Conservation (phyloP, 2,888 invertebrate species). For the Mayetiola destructor region DNA sequence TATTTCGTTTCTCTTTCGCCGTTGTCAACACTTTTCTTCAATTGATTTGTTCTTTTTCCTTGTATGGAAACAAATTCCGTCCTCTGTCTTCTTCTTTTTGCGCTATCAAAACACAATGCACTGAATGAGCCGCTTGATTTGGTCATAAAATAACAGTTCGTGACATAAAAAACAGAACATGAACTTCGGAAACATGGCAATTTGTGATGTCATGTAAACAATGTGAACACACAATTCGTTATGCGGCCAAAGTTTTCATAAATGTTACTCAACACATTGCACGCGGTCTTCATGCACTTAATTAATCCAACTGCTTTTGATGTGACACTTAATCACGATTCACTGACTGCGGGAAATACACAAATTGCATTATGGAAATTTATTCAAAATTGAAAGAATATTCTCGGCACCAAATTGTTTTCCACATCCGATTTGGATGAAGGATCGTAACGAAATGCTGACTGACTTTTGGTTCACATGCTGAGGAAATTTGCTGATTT, state of each 20-base stretch:
- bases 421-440: too few species aligned
- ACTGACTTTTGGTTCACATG: too few species aligned
- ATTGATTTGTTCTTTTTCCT: not conserved
- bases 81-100: not conserved
- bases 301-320: constrained; percentile 5
- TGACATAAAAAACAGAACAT: constrained; percentile 2
- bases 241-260: not conserved
- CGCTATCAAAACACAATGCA: constrained; percentile 4
- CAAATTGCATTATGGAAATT: too few species aligned
- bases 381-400: too few species aligned
- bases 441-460: too few species aligned
- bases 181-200: constrained; percentile 3
- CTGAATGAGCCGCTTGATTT: not conserved
- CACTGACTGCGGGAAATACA: too few species aligned
- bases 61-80: not conserved
- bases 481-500: too few species aligned
- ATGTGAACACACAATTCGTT: not conserved
- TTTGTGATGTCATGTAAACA: too few species aligned
- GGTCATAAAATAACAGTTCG: constrained; percentile 1
- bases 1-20: constrained; percentile 6
- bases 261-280: too few species aligned
- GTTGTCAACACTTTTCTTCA: not conserved
- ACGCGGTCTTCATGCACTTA: too few species aligned
- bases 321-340: constrained; percentile 1
- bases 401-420: too few species aligned